Conservation (phyloP, 2,797 vertebrate species). For the Mionectes olivaceus region DNA sequence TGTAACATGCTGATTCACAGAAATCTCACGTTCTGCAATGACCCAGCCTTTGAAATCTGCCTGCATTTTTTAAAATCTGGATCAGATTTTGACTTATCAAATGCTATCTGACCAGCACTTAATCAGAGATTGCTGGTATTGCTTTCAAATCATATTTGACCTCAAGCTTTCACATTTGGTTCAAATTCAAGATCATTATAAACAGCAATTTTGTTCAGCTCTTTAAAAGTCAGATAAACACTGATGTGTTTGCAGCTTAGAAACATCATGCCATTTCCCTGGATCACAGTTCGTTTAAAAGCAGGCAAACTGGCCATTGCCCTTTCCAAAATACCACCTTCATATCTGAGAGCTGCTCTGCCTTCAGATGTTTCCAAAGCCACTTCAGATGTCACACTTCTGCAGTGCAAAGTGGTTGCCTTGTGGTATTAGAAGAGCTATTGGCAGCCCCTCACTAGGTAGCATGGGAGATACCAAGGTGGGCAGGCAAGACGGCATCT, state of each 20-base stretch:
- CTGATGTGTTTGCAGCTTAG: neutral
- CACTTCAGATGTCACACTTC: neutral
- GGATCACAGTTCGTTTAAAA: neutral
- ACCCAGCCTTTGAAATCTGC: slow-evolving; percentile 56
- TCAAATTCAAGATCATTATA: slow-evolving; percentile 7
- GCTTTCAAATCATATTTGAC: slow-evolving; percentile 26
- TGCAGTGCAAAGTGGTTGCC: neutral
- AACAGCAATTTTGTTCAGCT: neutral
- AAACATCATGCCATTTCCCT: neutral
- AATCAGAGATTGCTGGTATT: neutral
- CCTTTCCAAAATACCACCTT: neutral
- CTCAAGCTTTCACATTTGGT: neutral
- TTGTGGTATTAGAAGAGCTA: neutral
- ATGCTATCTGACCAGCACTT: slow-evolving; percentile 38
- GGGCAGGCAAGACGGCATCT: neutral
- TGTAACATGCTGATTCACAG: slow-evolving; percentile 68
- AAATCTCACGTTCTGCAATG: slow-evolving; percentile 62
- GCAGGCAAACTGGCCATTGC: neutral
- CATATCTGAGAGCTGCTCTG: neutral
- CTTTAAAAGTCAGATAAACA: slow-evolving; percentile 9
- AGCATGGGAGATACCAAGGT: accelerated
- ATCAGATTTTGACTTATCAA: slow-evolving; percentile 53
- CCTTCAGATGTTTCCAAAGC: neutral
- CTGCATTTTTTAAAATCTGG: slow-evolving; percentile 21
- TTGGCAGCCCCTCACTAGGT: neutral